These are phyloP conservation scores for Pterocles orientalis DNA, from an alignment of 2,113 vertebrate genomes.

Conservation along the genomic window DNA sequence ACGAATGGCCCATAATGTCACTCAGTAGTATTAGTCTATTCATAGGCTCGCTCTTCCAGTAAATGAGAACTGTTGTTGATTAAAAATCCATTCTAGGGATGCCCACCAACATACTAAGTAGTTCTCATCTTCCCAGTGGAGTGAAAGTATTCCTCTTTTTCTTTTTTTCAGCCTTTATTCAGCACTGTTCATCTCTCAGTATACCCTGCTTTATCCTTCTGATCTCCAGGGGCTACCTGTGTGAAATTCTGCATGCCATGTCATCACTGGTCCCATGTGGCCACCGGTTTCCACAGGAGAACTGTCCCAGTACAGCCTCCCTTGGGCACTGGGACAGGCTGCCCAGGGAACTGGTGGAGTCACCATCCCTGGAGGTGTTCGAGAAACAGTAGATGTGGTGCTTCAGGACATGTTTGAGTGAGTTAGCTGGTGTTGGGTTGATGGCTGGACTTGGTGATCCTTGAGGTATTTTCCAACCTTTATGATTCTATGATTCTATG, in stretches of 20 bases:
- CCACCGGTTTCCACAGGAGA: neutral
- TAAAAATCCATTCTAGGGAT: constrained; percentile 70
- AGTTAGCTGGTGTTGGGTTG: too few relatives aligned
- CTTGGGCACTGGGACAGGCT: too few relatives aligned
- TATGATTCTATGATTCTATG: too few relatives aligned
- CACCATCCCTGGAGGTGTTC: too few relatives aligned
- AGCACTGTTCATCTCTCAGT: neutral
- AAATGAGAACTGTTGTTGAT: constrained; percentile 73
- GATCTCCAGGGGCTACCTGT: neutral
- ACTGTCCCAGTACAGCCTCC: too few relatives aligned
- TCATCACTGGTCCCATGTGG: neutral
- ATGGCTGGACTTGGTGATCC: too few relatives aligned
- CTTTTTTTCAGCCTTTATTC: neutral
- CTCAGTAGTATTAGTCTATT: constrained; percentile 62
- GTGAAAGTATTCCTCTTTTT: constrained; percentile 18
- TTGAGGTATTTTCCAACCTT: too few relatives aligned
- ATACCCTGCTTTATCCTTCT: neutral
- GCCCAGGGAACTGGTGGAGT: too few relatives aligned
- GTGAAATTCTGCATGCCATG: neutral
- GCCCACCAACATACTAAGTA: constrained; percentile 54
- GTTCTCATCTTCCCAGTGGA: constrained; percentile 14
- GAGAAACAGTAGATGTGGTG: too few relatives aligned
- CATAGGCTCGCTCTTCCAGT: constrained; percentile 62
- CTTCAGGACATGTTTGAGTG: too few relatives aligned
- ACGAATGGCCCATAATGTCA: constrained; percentile 67